phyloP scores from a whole-genome alignment of 1,140 invertebrate species.

The Euura saliciscinereae region DNA sequence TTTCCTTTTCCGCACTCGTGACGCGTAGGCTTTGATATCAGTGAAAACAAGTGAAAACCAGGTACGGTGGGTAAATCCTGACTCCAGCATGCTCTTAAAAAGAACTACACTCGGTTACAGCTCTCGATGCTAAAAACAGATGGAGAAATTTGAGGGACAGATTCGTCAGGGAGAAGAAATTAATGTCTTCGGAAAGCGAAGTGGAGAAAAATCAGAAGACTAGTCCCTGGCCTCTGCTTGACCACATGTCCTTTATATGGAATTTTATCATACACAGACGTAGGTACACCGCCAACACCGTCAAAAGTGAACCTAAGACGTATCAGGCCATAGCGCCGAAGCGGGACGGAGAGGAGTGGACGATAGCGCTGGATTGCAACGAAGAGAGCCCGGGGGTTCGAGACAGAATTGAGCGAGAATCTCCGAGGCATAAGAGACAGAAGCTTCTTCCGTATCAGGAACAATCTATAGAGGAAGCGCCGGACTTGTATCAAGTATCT shows the following conservation, averaged over 20 bases:
- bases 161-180: constrained; percentile 20
- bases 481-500: constrained; percentile 17
- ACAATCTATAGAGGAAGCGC: constrained; percentile 10
- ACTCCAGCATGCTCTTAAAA: too few relatives aligned
- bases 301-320: neutral
- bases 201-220: neutral
- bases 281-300: neutral
- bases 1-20: too few relatives aligned
- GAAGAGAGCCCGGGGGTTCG: neutral
- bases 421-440: neutral
- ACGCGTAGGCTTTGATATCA: too few relatives aligned
- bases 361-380: neutral
- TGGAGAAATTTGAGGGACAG: constrained; percentile 20
- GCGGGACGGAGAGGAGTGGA: neutral
- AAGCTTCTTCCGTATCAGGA: constrained; percentile 12
- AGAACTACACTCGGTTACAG: constrained; percentile 3
- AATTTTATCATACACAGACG: constrained; percentile 17
- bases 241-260: constrained; percentile 23
- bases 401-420: constrained; percentile 8
- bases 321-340: neutral
- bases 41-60: too few relatives aligned
- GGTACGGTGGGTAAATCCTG: too few relatives aligned
- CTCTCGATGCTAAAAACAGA: constrained; percentile 13
- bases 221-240: constrained; percentile 18
- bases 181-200: constrained; percentile 8